phyloP scores from a whole-genome alignment of 1,140 invertebrate genomes.

The Philotrypesis tridentata region DNA sequence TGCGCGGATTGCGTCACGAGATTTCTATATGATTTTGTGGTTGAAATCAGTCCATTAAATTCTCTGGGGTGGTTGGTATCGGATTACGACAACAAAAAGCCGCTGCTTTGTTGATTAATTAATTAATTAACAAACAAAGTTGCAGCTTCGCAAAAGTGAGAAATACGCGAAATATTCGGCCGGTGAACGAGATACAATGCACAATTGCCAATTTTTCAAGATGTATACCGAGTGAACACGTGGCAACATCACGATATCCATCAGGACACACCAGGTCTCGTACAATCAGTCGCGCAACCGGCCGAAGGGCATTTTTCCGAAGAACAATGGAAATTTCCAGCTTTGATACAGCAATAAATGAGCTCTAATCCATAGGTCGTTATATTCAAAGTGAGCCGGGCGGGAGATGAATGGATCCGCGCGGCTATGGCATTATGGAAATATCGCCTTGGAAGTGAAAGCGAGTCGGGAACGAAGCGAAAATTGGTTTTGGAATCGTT shows the following conservation, averaged over 20 bases:
- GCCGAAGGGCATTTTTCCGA: neutral
- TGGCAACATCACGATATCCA: too few species aligned
- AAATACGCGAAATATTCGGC: too few species aligned
- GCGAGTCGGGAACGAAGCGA: neutral
- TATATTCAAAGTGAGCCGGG: neutral
- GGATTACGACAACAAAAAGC: too few species aligned
- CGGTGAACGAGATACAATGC: too few species aligned
- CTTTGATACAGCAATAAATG: neutral
- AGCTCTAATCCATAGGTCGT: neutral
- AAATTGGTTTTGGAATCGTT: neutral
- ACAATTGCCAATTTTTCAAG: neutral
- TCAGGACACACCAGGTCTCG: too few species aligned
- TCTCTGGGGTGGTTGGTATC: neutral
- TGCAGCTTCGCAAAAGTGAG: too few species aligned
- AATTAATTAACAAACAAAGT: too few species aligned
- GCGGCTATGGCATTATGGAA: neutral
- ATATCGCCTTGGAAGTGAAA: neutral
- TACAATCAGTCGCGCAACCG: neutral
- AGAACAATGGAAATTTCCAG: conserved; percentile 1
- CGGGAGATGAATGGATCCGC: neutral
- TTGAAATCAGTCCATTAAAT: neutral
- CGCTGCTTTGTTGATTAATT: too few species aligned
- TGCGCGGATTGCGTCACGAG: neutral
- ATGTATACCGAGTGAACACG: too few species aligned
- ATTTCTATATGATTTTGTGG: conserved; percentile 4